Conservation (phyloP, 1,140 invertebrate genomes). For the Muscidifurax raptorellus region DNA sequence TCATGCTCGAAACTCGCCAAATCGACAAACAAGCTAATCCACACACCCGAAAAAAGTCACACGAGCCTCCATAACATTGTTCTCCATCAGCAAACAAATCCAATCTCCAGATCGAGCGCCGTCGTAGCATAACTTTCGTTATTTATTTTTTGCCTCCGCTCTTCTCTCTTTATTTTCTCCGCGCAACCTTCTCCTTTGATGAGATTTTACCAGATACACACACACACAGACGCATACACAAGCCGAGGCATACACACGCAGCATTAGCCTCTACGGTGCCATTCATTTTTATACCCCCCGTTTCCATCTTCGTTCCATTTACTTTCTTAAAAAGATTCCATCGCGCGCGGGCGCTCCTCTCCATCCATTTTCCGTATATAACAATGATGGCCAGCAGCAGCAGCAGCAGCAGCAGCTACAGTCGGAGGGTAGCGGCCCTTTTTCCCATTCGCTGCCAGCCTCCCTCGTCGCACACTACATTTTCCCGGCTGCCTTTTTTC, state of each 20-base stretch:
- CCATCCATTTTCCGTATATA: constrained; percentile 59
- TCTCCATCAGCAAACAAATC: not conserved
- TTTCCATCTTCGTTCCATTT: constrained; percentile 62
- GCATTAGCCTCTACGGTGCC: constrained; percentile 45
- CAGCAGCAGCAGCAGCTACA: not conserved
- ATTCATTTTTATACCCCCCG: constrained; percentile 61
- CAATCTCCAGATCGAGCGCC: not conserved
- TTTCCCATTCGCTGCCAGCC: constrained; percentile 9
- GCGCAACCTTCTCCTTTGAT: not conserved
- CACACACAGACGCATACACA: not conserved
- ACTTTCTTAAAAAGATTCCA: constrained; percentile 60
- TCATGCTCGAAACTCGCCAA: too few species aligned
- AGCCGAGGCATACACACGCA: not conserved
- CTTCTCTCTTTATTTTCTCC: not conserved
- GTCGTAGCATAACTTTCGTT: not conserved
- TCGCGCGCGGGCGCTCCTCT: constrained; percentile 42
- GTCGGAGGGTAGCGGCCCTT: constrained; percentile 6
- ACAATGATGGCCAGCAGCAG: constrained; percentile 60
- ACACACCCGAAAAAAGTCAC: too few species aligned
- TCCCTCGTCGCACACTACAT: not conserved
- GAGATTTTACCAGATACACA: constrained; percentile 16
- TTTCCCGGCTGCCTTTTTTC: constrained; percentile 11
- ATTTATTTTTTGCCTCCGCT: not conserved
- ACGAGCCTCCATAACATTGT: too few species aligned
- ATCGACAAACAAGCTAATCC: too few species aligned